Conservation (phyloP, 2,113 vertebrate genomes). For the Myotis lucifugus region DNA sequence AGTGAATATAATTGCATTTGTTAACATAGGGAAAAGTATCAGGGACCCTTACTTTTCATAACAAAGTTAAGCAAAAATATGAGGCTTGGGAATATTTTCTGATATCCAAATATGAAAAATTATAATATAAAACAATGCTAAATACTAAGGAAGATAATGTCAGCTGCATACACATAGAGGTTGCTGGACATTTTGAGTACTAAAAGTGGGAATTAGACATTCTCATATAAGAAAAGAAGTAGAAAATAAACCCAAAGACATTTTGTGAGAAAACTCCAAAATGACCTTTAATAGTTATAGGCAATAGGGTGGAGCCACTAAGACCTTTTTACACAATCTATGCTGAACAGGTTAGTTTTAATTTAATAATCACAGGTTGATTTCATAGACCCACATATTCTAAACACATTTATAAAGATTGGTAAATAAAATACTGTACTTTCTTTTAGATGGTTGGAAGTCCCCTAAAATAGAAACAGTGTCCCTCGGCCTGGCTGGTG, state of each 20-base stretch:
- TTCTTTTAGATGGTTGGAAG: neutral
- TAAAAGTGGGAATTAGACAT: neutral
- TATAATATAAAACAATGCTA: neutral
- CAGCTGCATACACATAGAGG: neutral
- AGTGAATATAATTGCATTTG: neutral
- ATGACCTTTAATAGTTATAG: neutral
- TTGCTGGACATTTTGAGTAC: neutral
- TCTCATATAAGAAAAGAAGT: neutral
- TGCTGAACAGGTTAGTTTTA: neutral
- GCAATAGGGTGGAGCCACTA: neutral
- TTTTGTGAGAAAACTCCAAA: neutral
- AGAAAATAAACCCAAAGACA: neutral
- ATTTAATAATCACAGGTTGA: neutral
- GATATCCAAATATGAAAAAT: neutral
- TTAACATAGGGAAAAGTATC: neutral
- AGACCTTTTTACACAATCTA: neutral
- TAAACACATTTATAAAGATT: neutral
- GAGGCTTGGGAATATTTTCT: neutral
- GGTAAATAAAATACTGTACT: neutral
- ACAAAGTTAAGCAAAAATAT: neutral
- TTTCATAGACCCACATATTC: neutral
- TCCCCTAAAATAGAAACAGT: slow-evolving; percentile 1
- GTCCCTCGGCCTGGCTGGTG: neutral
- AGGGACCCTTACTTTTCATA: neutral
- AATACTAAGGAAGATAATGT: neutral